A percentile compares a stretch with the other conserved stretches of the same genome.
phyloP scores from a whole-genome alignment of 2,888 invertebrate genomes.

The Drosophila borealis region DNA sequence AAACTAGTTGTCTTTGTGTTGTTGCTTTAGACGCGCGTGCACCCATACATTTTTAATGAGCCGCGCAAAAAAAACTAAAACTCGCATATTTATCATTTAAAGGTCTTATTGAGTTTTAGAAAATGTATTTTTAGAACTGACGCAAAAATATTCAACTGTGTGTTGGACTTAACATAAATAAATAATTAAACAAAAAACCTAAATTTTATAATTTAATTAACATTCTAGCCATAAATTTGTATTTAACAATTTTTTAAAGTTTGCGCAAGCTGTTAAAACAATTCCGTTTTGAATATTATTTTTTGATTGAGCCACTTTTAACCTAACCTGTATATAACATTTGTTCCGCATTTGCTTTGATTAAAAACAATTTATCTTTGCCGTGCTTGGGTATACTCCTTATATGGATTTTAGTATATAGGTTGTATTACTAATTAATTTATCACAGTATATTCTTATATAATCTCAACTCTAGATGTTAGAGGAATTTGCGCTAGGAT shows the following conservation, averaged over 20 bases:
- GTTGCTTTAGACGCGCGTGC: slow-evolving; percentile 16
- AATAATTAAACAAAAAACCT: not conserved
- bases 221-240: not conserved
- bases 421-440: too few relatives aligned
- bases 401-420: too few relatives aligned
- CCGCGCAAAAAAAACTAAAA: slow-evolving; percentile 2
- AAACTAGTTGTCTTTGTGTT: slow-evolving; percentile 30
- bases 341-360: not conserved
- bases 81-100: slow-evolving; percentile 4
- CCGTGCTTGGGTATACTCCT: too few relatives aligned
- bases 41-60: slow-evolving; percentile 44
- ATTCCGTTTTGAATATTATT: not conserved
- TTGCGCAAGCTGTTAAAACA: not conserved
- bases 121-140: slow-evolving; percentile 29
- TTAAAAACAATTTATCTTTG: too few relatives aligned
- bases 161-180: not conserved
- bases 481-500: too few relatives aligned
- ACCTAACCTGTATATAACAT: not conserved
- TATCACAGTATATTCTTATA: too few relatives aligned
- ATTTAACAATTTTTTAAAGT: not conserved
- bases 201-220: slow-evolving; percentile 5
- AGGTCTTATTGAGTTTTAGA: slow-evolving; percentile 3
- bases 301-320: not conserved
- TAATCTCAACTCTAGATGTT: too few relatives aligned
- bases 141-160: slow-evolving; percentile 1